These are phyloP conservation scores for Ephydatia muelleri DNA, from an alignment of 37 sponge, comb jelly and placozoan species.

Conservation along the genomic window DNA sequence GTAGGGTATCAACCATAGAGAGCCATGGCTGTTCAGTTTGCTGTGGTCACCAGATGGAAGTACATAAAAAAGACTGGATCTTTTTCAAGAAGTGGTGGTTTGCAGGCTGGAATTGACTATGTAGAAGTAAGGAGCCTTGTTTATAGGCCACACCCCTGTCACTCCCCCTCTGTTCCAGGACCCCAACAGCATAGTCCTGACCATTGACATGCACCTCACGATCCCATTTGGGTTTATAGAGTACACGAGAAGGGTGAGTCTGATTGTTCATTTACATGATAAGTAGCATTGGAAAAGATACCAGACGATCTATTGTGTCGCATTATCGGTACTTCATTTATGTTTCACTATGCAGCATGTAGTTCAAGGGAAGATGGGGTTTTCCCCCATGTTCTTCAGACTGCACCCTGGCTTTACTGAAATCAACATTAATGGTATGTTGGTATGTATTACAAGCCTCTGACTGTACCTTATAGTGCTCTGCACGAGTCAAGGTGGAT, in stretches of 20 bases:
- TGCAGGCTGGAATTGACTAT: constrained; percentile 71
- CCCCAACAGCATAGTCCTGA: constrained; percentile 42
- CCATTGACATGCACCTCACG: constrained; percentile 11
- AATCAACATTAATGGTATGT: constrained; percentile 50
- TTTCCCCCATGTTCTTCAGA: constrained; percentile 65
- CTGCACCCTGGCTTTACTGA: constrained; percentile 61
- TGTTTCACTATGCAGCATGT: constrained; percentile 38
- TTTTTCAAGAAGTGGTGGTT: constrained; percentile 59
- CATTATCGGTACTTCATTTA: neutral
- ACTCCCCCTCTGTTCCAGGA: constrained; percentile 21
- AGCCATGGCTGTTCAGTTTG: neutral
- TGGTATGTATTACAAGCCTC: too few relatives aligned
- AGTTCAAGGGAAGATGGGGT: constrained; percentile 66
- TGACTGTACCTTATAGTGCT: too few relatives aligned
- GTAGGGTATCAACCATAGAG: neutral
- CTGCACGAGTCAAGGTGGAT: too few relatives aligned
- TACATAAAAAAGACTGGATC: constrained; percentile 29
- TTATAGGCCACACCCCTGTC: neutral
- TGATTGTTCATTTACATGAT: neutral
- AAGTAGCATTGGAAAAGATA: neutral
- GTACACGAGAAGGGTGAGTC: constrained; percentile 42
- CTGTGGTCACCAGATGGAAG: constrained; percentile 36
- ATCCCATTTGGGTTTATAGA: constrained; percentile 64
- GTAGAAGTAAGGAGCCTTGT: constrained; percentile 46
- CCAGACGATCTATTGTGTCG: neutral